Evolutionary conservation across 1,140 invertebrate species (phyloP), one percentile per base, ranked within the genome.

Genomic region (Patella vulgata): DNA sequence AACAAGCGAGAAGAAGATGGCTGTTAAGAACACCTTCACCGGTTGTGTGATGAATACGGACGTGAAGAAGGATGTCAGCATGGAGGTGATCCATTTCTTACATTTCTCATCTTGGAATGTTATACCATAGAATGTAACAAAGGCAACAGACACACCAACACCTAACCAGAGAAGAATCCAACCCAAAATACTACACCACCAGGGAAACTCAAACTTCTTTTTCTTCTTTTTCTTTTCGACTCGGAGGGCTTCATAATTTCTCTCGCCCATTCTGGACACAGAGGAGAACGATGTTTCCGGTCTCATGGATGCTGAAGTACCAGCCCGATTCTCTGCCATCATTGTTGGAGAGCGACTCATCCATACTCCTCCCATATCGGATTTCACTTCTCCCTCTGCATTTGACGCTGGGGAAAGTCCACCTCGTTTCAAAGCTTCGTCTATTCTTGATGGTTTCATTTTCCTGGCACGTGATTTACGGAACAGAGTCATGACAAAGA

Each of bases 31-130:
- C 30, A 88, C 86, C 82, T 88, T 88, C 27, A 88, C 81, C 6
- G 88, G 88, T 68, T 89, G 87, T 27, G 87, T 88, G 27, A 89
- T 66, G 53, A 89, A 82, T 12, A 88, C 75, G 0, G 87, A 87
- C 48, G 83, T 81, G 63, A 88, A 84, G 78, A 88, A 87, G 3
- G 87, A 87, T 2, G 87, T 77, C 46, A 88, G 54, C 61, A 88
- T 81, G 2, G 87, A 86, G 0, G 86, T 86, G 5, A 89, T 83
- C 88, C 88, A 89, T 73, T 88, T 86, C 47, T 83, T 82, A 43
- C 85, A 85, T 61, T 87, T 88, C 21, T 85, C 81, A 57, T 88
- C 86, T 33, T 86, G 85, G 76, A 89, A 89, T 63, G 75, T 78
- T 48, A 88, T 85, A 21, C 87, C 88, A 66, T 87, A 87, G 36